phyloP scores from a whole-genome alignment of 2,113 vertebrate species.

The Salvator merianae region DNA sequence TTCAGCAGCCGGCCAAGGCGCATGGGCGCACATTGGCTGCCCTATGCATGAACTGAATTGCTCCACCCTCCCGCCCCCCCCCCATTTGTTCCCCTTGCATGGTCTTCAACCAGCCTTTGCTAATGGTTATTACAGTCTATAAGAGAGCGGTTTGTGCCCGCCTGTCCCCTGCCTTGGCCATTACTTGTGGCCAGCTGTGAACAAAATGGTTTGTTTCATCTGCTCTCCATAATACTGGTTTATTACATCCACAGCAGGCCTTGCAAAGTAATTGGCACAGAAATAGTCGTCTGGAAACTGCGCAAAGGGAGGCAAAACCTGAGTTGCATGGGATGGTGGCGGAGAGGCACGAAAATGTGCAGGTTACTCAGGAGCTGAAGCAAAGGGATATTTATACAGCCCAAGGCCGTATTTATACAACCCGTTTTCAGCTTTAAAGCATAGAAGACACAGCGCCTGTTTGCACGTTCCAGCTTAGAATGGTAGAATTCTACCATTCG shows the following conservation, averaged over 20 bases:
- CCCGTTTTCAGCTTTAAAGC: too few relatives aligned
- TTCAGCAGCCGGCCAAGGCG: too few relatives aligned
- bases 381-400: too few relatives aligned
- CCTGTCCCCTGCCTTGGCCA: not conserved
- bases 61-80: too few relatives aligned
- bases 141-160: not conserved
- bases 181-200: conserved; percentile 6
- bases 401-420: too few relatives aligned
- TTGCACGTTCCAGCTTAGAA: too few relatives aligned
- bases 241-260: not conserved
- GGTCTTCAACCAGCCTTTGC: not conserved
- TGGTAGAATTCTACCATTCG: too few relatives aligned
- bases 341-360: too few relatives aligned
- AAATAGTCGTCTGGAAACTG: not conserved
- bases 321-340: not conserved
- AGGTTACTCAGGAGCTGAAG: not conserved
- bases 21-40: too few relatives aligned
- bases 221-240: not conserved
- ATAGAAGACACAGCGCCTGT: too few relatives aligned
- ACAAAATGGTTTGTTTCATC: not conserved
- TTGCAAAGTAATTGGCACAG: not conserved
- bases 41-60: too few relatives aligned
- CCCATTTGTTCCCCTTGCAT: not conserved
- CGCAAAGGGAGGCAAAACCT: not conserved
- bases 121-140: not conserved